These are phyloP conservation scores for Ctena decussata DNA, from an alignment of 2,888 invertebrate species.

Conservation along the genomic window DNA sequence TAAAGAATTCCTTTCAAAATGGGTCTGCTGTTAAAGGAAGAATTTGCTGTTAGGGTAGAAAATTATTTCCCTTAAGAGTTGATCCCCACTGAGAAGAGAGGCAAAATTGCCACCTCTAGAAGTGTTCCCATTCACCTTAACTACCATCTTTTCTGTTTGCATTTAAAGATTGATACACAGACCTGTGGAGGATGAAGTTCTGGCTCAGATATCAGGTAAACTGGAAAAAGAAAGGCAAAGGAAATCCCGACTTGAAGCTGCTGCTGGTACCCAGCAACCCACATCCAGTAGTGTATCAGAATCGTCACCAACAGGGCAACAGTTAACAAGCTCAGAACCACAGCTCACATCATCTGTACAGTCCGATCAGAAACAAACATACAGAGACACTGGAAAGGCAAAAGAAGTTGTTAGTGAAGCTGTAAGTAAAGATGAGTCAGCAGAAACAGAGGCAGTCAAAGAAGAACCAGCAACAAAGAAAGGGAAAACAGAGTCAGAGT, in stretches of 20 bases:
- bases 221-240: conserved; percentile 79
- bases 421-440: background rate
- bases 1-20: no score
- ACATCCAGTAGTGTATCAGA: background rate
- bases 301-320: background rate
- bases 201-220: conserved; percentile 73
- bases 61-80: no score
- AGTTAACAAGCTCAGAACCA: conserved; percentile 3
- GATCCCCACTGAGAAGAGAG: no score
- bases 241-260: conserved; percentile 73
- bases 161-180: conserved; percentile 78
- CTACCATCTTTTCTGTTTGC: no score
- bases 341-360: background rate
- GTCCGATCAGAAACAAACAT: background rate
- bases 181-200: conserved; percentile 74
- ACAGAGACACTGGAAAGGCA: background rate
- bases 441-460: background rate
- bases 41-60: no score
- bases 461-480: conserved; percentile 43
- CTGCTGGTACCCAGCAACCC: conserved; percentile 49
- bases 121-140: no score
- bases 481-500: conserved; percentile 34
- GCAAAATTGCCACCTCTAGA: no score
- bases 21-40: no score
- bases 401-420: background rate